phyloP scores from a whole-genome alignment of 2,888 invertebrate species.

The Scaptomyza flava region DNA sequence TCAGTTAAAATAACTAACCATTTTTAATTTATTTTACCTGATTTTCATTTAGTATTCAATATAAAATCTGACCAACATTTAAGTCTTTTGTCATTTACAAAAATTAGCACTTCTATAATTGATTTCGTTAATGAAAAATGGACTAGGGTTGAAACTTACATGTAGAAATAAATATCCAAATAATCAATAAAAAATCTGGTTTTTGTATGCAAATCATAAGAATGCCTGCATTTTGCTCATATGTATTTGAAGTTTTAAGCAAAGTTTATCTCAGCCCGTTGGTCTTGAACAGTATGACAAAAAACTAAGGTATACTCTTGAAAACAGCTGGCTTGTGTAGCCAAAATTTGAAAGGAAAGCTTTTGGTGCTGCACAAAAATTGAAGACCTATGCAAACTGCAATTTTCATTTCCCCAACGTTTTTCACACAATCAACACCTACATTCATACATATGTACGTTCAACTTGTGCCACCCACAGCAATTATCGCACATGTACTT shows the following conservation, averaged over 20 bases:
- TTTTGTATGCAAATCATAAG: no score
- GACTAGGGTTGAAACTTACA: no score
- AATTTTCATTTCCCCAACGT: conserved; percentile 20
- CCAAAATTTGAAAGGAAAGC: background rate
- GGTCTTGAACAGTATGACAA: background rate
- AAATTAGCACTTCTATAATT: no score
- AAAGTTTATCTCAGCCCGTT: background rate
- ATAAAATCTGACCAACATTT: no score
- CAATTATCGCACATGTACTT: conserved; percentile 53
- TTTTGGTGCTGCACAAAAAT: conserved; percentile 5
- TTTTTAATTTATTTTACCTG: background rate
- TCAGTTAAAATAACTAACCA: background rate
- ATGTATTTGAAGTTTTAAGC: no score
- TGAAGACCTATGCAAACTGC: conserved; percentile 33
- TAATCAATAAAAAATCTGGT: background rate
- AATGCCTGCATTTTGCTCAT: no score
- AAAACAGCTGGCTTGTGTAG: background rate
- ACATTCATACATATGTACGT: background rate
- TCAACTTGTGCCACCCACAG: conserved; percentile 37
- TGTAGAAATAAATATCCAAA: background rate
- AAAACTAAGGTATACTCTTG: background rate
- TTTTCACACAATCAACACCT: conserved; percentile 39
- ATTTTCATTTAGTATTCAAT: background rate
- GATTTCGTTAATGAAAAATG: background rate
- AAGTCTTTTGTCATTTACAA: background rate